phyloP scores from a whole-genome alignment of 1,140 invertebrate genomes.

The Chironomus striatipennis region DNA sequence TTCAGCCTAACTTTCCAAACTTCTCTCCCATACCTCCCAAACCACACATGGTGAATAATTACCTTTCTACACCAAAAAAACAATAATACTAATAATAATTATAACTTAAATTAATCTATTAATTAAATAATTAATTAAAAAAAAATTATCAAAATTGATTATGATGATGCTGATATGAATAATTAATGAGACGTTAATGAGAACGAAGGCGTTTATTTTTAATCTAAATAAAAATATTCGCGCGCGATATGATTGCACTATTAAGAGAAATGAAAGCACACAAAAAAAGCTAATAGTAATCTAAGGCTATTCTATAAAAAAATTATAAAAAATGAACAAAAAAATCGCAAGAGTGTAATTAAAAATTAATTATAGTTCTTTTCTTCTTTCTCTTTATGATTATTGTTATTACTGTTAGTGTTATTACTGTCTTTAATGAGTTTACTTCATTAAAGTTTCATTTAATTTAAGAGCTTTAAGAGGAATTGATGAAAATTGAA shows the following conservation, averaged over 20 bases:
- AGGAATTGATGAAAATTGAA: no score
- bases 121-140: neutral
- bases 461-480: no score
- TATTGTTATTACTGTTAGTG: neutral
- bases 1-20: no score
- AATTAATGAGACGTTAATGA: no score
- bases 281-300: neutral
- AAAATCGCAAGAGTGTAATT: slow-evolving; percentile 7
- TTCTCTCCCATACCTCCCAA: no score
- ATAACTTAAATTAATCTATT: neutral
- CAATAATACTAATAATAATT: no score
- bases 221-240: neutral
- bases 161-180: no score
- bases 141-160: neutral
- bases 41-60: no score
- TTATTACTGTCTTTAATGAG: neutral
- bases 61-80: no score
- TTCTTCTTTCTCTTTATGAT: neutral
- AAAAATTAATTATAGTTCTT: neutral
- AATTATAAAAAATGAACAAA: neutral
- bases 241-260: slow-evolving; percentile 11
- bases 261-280: neutral
- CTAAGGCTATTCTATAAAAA: neutral
- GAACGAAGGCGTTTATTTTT: no score
- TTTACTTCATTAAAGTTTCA: neutral